These are phyloP conservation scores for Chrysomela aeneicollis DNA, from an alignment of 2,888 invertebrate genomes.

Conservation along the genomic window DNA sequence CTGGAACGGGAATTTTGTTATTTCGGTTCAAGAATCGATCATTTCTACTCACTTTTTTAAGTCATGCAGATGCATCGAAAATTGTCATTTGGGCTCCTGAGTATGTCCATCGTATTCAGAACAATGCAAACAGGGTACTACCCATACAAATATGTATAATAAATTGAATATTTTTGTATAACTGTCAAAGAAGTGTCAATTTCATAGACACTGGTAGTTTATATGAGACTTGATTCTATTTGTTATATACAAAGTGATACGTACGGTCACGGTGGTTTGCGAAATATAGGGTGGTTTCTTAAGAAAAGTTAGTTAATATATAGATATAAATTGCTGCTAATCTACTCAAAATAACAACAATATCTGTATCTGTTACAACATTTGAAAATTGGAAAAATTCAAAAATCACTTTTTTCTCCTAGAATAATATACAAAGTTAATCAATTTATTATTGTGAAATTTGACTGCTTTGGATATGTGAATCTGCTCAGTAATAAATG, in stretches of 20 bases:
- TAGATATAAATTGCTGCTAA: no score
- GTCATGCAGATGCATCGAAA: conserved; percentile 46
- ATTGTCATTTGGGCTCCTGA: conserved; percentile 35
- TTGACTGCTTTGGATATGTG: no score
- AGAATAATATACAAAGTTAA: no score
- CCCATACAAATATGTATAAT: conserved; percentile 26
- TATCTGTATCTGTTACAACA: no score
- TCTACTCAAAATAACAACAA: no score
- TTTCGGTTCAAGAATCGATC: background rate
- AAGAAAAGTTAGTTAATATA: no score
- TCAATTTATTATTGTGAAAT: no score
- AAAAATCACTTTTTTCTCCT: no score
- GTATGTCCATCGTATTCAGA: conserved; percentile 35
- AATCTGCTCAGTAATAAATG: no score
- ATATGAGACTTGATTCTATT: conserved; percentile 21
- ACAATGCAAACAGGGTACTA: conserved; percentile 25
- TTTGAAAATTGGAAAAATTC: no score
- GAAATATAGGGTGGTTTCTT: no score
- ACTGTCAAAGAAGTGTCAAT: conserved; percentile 35
- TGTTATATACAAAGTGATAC: background rate
- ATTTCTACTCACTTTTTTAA: conserved; percentile 45
- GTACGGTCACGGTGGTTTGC: no score
- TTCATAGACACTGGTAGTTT: background rate
- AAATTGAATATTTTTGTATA: conserved; percentile 23
- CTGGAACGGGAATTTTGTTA: conserved; percentile 23